phyloP scores from a whole-genome alignment of 2,888 invertebrate genomes.

The Uloborus plumipes region DNA sequence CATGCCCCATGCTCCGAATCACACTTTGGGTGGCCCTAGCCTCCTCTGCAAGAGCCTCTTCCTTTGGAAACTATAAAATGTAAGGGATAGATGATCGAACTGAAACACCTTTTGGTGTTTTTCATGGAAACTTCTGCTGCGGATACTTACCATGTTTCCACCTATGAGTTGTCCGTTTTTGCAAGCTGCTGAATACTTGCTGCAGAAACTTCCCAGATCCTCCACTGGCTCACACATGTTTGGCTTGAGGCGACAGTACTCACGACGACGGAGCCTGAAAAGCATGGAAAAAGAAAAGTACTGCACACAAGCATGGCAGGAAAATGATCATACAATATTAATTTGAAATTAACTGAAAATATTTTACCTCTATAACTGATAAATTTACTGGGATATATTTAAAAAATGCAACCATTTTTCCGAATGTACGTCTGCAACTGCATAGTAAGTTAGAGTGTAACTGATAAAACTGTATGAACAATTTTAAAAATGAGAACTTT shows the following conservation, averaged over 20 bases:
- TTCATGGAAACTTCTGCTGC: background rate
- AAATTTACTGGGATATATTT: too few species aligned
- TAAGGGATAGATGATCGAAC: background rate
- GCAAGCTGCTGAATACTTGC: conserved; percentile 29
- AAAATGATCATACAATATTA: too few species aligned
- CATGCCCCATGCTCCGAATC: conserved; percentile 27
- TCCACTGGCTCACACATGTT: conserved; percentile 14
- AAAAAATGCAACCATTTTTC: too few species aligned
- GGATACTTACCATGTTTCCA: conserved; percentile 23
- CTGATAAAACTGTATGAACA: too few species aligned
- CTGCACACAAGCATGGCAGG: too few species aligned
- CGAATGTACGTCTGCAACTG: too few species aligned
- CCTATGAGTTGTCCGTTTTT: conserved; percentile 18
- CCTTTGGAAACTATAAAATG: conserved; percentile 35
- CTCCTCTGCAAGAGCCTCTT: conserved; percentile 12
- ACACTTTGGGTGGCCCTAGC: conserved; percentile 21
- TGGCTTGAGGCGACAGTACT: conserved; percentile 34
- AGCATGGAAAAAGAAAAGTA: background rate
- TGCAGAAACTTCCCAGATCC: conserved; percentile 14
- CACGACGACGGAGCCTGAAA: conserved; percentile 17
- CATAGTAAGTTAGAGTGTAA: too few species aligned
- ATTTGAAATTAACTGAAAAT: too few species aligned
- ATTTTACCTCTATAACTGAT: too few species aligned
- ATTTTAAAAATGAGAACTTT: too few species aligned
- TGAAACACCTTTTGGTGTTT: background rate